Conservation (phyloP, 2,888 invertebrate species). For the Erebia aethiops region DNA sequence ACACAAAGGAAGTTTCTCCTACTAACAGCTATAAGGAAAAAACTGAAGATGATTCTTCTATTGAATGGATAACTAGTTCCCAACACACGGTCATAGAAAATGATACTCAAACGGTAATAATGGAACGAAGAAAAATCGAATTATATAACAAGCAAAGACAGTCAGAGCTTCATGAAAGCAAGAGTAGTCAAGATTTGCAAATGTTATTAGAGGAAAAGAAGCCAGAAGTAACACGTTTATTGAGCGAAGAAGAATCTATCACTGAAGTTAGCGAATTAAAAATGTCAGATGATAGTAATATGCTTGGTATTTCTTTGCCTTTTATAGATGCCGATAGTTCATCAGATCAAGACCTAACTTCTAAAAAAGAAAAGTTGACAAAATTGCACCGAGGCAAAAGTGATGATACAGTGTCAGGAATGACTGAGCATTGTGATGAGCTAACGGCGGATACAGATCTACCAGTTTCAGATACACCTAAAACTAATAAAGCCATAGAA, state of each 20-base stretch:
- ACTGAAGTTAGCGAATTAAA: slow-evolving; percentile 86
- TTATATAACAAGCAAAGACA: slow-evolving; percentile 82
- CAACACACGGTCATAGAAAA: slow-evolving; percentile 75
- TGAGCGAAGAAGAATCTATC: slow-evolving; percentile 87
- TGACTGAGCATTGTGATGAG: slow-evolving; percentile 87
- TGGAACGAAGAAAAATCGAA: slow-evolving; percentile 84
- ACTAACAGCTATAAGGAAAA: slow-evolving; percentile 71
- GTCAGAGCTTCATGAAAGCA: slow-evolving; percentile 71
- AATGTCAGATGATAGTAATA: slow-evolving; percentile 76
- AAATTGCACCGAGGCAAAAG: slow-evolving; percentile 80
- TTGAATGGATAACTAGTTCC: slow-evolving; percentile 75
- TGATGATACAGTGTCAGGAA: slow-evolving; percentile 87
- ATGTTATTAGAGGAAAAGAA: slow-evolving; percentile 65
- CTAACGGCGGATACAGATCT: slow-evolving; percentile 85
- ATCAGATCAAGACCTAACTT: slow-evolving; percentile 72
- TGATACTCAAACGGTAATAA: slow-evolving; percentile 85
- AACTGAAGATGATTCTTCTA: slow-evolving; percentile 76
- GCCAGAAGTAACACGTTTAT: slow-evolving; percentile 77
- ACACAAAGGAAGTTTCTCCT: slow-evolving; percentile 62
- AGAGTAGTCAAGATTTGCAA: slow-evolving; percentile 66
- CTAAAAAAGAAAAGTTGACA: slow-evolving; percentile 55
- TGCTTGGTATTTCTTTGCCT: slow-evolving; percentile 76
- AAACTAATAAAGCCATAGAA: slow-evolving; percentile 64
- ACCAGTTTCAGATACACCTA: slow-evolving; percentile 76
- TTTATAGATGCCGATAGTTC: slow-evolving; percentile 82